Base-by-base conservation (phyloP, 2,888 invertebrate species). In the Osmoderma eremita region DNA sequence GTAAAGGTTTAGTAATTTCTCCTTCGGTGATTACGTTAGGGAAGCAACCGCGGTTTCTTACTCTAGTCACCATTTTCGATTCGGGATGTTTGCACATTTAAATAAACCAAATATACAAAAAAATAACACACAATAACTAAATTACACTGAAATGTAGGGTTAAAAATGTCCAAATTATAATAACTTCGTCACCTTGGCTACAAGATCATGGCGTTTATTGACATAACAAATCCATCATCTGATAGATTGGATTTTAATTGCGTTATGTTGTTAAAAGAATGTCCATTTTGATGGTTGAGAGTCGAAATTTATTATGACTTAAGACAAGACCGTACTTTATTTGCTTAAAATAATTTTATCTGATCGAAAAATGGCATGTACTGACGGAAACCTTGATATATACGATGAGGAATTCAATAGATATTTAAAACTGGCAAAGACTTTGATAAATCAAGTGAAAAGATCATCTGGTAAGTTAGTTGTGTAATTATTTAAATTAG, bases 321-420 rank as follows among this genome's bases (percentile, higher is more conserved):
- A 42, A 53, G n/a, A 13, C 17, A 39, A n/a, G 15, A 13, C 13
- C 20, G n/a, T 36, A 48, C 67, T 49, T 39, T 61, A 12, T 12
- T 20, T 63, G 10, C 13, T 15, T 54, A 12, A 45, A 22, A 36
- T 15, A 48, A 22, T 10, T 30, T 15, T 24, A 6, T 17, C 12
- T 17, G 39, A 24, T 42, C 17, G 15, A 30, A 50, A 20, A 22
- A 68, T 68, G 68, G 68, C 68, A 13, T 48, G 63, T 41, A 20
- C 20, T 36, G 49, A 56, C 4, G 64, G 65, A 10, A 63, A 12
- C 38, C 71, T 77, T 39, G 80, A 82, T 70, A 74, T 83, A 54
- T 82, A 86, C 67, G 85, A 86, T 75, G 84, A 85, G 71, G 85
- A 86, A 72, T 87, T 87, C 73, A 77, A 82, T 48, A 80, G 80